Evolutionary conservation across 2,888 invertebrate genomes (phyloP), one percentile per base, ranked within the genome.

Genomic region (Cecidostiba fungosa): DNA sequence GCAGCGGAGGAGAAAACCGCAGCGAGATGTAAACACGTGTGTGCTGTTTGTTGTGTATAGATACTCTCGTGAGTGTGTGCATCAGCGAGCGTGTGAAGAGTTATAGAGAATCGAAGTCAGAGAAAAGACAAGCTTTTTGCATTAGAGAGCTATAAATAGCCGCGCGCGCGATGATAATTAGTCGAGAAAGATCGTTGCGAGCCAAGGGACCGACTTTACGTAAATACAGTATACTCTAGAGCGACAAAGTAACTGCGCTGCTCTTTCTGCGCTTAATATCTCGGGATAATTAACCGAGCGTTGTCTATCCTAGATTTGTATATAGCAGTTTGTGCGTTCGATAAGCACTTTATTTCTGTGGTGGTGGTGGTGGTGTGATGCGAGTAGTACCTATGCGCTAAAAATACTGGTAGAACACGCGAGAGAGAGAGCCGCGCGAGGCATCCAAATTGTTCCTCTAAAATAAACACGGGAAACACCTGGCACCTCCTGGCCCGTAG

Each of bases 381-480:
- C 14, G 26, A 12, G 26, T 29, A 66, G 77, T 10, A n/a, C 66
- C n/a, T 59, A 59, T 2, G 54, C 77, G 62, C 81, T 74, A 81
- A 81, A 81, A 81, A 81, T 81, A 81, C 59, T 1, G 29, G n/a
- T 3, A 19, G 32, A 32, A 29, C 70, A 69, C 69, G 50, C 70
- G 79, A 32, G 50, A 4, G 80, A 66, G n/a, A 4, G 43, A 10
- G 43, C 10, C 43, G 43, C 66, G 12, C 26, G 3, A 14, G 66
- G 74, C 85, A 84, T 79, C 82, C 36, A 88, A 88, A 88, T 85
- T 86, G 85, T 86, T 86, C 81, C 85, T 87, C 88, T 82, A 87
- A 89, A 88, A 89, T 89, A 89, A 85, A 88, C 87, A 87, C 82
- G 87, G 87, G 72, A 82, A 88, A 86, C 89, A 88, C 88, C 88